phyloP scores from a whole-genome alignment of 2,888 invertebrate genomes.

The Diaprepes abbreviatus region DNA sequence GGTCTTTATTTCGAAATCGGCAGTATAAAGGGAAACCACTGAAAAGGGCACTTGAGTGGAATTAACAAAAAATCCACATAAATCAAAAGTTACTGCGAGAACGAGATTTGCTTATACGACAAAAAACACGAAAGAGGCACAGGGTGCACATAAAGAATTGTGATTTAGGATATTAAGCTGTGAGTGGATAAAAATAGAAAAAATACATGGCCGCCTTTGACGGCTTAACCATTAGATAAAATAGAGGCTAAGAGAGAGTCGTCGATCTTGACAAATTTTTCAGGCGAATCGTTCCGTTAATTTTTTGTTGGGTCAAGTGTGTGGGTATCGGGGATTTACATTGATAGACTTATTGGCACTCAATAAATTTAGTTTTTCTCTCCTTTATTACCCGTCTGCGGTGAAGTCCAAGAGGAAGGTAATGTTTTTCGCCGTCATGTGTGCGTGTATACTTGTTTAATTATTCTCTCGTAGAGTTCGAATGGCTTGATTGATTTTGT shows the following conservation, averaged over 20 bases:
- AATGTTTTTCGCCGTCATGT: too few relatives aligned
- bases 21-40: not conserved
- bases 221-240: conserved; percentile 34
- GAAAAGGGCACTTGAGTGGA: conserved; percentile 10
- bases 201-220: conserved; percentile 30
- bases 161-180: conserved; percentile 37
- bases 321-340: conserved; percentile 11
- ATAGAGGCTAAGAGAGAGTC: conserved; percentile 21
- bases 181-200: conserved; percentile 30
- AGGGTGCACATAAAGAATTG: conserved; percentile 28
- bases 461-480: too few relatives aligned
- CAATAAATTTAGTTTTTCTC: conserved; percentile 24
- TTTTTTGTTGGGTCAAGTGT: conserved; percentile 20
- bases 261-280: conserved; percentile 37
- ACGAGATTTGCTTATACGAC: conserved; percentile 35
- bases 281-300: conserved; percentile 9
- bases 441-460: too few relatives aligned
- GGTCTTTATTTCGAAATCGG: not conserved
- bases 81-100: conserved; percentile 30
- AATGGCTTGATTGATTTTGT: too few relatives aligned
- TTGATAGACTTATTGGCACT: conserved; percentile 20
- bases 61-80: conserved; percentile 24
- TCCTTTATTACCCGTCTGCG: too few relatives aligned
- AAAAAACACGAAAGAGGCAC: conserved; percentile 25
- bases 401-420: too few relatives aligned